Evolutionary conservation across 2,113 vertebrate species (phyloP), one percentile per base, ranked within the genome.

Genomic region (Corvus moneduloides): DNA sequence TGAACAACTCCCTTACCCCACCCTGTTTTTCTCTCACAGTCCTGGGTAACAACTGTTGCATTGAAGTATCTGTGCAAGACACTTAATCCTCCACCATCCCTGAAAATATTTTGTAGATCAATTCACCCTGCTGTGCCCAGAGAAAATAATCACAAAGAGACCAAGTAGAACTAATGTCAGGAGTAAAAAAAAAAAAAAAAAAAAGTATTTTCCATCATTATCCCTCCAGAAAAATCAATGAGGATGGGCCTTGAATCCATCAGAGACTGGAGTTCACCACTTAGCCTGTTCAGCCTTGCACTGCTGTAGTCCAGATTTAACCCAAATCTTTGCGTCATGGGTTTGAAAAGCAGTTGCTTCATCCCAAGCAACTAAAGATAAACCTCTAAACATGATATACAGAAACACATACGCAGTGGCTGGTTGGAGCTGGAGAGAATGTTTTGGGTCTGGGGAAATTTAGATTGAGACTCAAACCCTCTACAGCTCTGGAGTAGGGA

Each of bases 61-160:
- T 21, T 63, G 78, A 94, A 62, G 30, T 72, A 24, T 94, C 81
- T 85, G 66, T 56, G 56, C 4, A 43, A 86, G 80, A 90, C 8
- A 92, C 44, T 81, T 92, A 84, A 94, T 95, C 90, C 73, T 82
- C 8, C 37, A 86, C 69, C 66, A 56, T 59, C 79, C 72, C 44
- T 54, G 46, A 55, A 94, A 95, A 79, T 97, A 84, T 96, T 95
- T 94, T 81, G 76, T 89, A 90, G 86, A 96, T 97, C 93, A 94
- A 92, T 96, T 94, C 73, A 89, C 52, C 83, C 88, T 86, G 88
- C 88, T 93, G 93, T 89, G 91, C 54, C 20, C 66, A 82, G 79
- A 87, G 69, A 90, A 97, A 93, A 93, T 32, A 94, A 89, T 56
- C 9, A 0, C 59, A 19, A 39, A 63, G 49, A 62, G 17, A 75